A percentile compares a stretch with the other conserved stretches of the same genome.
Conservation (phyloP, 2,888 invertebrate genomes). For the Volucella bombylans region DNA sequence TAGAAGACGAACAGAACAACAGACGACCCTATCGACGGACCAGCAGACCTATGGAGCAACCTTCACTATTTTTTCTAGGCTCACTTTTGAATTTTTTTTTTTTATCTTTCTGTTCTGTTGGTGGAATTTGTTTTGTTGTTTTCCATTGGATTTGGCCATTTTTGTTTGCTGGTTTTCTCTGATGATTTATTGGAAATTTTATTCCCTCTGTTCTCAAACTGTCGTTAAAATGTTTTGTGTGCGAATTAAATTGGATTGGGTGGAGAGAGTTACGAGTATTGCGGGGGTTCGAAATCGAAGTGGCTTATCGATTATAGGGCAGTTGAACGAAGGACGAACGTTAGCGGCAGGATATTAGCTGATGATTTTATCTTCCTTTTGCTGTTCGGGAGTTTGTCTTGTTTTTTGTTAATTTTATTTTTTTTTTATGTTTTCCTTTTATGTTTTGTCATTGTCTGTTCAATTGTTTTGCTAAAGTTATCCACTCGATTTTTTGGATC, state of each 20-base stretch:
- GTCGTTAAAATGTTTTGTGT: slow-evolving; percentile 74
- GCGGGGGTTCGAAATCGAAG: neutral
- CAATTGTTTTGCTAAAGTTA: slow-evolving; percentile 33
- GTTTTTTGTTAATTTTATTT: slow-evolving; percentile 3
- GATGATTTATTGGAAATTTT: slow-evolving; percentile 73
- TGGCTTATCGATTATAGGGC: slow-evolving; percentile 51
- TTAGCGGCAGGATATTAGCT: slow-evolving; percentile 61
- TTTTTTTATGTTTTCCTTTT: neutral
- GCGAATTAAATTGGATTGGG: slow-evolving; percentile 67
- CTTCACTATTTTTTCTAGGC: neutral
- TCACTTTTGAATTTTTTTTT: slow-evolving; percentile 26
- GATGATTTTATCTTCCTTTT: slow-evolving; percentile 63
- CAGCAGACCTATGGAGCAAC: neutral
- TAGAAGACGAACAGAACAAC: too few relatives aligned
- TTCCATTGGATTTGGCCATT: slow-evolving; percentile 30
- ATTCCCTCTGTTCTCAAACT: slow-evolving; percentile 74
- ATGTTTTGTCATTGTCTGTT: slow-evolving; percentile 3
- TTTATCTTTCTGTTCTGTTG: slow-evolving; percentile 18
- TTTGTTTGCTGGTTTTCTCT: slow-evolving; percentile 41
- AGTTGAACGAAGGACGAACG: slow-evolving; percentile 5
- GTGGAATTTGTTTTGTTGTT: slow-evolving; percentile 40
- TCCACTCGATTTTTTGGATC: neutral
- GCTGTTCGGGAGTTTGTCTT: neutral
- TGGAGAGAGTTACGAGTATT: neutral
- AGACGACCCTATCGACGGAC: too few relatives aligned